Evolutionary conservation across 2,888 invertebrate species (phyloP), one percentile per base, ranked within the genome.

Genomic region (Polyploca ridens): DNA sequence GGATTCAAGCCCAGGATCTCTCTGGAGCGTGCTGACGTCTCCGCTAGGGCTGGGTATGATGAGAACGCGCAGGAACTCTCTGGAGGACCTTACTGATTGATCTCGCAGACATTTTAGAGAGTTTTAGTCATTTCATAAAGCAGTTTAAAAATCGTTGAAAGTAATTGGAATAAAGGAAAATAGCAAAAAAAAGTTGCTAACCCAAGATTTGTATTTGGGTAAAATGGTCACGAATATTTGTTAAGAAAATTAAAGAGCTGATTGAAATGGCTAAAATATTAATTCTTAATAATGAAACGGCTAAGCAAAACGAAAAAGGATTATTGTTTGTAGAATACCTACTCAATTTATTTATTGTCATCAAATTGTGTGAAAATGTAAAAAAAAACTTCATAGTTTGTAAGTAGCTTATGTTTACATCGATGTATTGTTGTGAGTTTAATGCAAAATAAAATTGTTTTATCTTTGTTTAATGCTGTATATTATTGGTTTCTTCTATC

Each of bases 1-100:
- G 95, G 95, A 13, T 96, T 94, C 85, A 93, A 94, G 70, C 95
- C 96, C 58, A 93, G 92, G 68, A 94, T 96, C 66, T 91, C 94
- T 13, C 41, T 61, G 61, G 41, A 61, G 61, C 41, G 27, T 1
- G 41, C 61, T n/a, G 46, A n/a, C n/a, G 46, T 46, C 46, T 46
- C 46, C 6, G 46, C 46, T n/a, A 46, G 46, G 54, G 8, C 54
- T 10, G 54, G 19, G 5, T 54, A 54, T 8, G 54, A 46, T n/a
- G 46, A 46, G 1, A 46, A 46, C 7, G 14, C 46, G n/a, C 46
- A 46, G 46, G 46, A 46, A n/a, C 46, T 46, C 10, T 35, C 60
- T 35, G 60, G 16, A 19, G 61, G 61, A 41, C 61, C 61, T 27
- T 61, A 61, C 19, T 61, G 41, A 41, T n/a, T 5, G 54, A 3